Evolutionary conservation across 2,888 invertebrate genomes (phyloP), one percentile per base, ranked within the genome.

Genomic region (Philhelius pedissequus): DNA sequence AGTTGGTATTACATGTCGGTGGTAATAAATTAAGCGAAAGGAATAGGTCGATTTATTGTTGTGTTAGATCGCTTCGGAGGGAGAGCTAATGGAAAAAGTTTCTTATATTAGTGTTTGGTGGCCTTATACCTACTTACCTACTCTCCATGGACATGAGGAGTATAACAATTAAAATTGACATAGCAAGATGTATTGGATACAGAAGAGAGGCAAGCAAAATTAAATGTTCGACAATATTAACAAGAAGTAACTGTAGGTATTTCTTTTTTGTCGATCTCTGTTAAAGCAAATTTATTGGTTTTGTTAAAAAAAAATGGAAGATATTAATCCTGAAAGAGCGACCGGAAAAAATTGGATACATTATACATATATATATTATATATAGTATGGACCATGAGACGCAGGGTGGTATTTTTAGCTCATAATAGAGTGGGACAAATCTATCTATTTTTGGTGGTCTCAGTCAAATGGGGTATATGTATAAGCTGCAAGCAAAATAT

Each of bases 1-100:
- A 60, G 13, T 18, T 27, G 50, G 13, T 35, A 20, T 38, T 48
- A 40, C 50, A 11, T 68, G 73, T 32, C 64, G 40, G 22, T 54
- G 79, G 79, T 60, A 79, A 84, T 84, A 84, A 84, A 84, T 84
- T 75, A 56, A 64, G 40, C 70, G 50, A 38, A 40, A 66, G 75
- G 75, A 71, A 79, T 75, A 79, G 70, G 75, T 70, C 84, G 75
- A 84, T 84, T 79, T 84, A 84, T 84, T 75, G 66, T 71, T 75
- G 48, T 75, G 80, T 66, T 71, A 66, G 52, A 54, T 43, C 20
- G 32, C n/a, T n/a, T n/a, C 2, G 20, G 52, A 48, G 35, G 32
- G 40, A 40, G 38, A 27, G 27, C 79, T 79, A 84, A 84, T 84
- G 84, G 80, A 75, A 79, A 80, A 79, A 80, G 60, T 75, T 84